Conservation (phyloP, 2,113 vertebrate genomes). For the Caretta caretta region DNA sequence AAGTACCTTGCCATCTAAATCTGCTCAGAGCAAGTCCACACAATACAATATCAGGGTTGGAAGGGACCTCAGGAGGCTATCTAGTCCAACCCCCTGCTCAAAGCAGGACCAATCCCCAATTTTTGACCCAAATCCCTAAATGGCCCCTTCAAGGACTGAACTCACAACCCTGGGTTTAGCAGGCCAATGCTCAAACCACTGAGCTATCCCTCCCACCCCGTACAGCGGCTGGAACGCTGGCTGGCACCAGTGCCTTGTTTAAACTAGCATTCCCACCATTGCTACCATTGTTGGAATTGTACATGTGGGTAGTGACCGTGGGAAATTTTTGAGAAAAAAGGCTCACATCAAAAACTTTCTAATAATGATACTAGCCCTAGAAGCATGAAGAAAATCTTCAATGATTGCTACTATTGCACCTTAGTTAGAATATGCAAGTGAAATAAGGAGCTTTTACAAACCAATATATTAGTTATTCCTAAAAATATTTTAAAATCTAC, state of each 20-base stretch:
- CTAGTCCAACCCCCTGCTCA: too few relatives aligned
- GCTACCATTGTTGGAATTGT: rapidly evolving
- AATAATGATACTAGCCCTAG: background rate
- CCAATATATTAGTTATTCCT: background rate
- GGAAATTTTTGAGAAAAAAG: background rate
- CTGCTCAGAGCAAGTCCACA: background rate
- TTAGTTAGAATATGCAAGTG: background rate
- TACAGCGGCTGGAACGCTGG: background rate
- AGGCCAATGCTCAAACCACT: too few relatives aligned
- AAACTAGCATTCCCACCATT: rapidly evolving
- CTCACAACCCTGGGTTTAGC: too few relatives aligned
- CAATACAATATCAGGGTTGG: too few relatives aligned
- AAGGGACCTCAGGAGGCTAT: too few relatives aligned
- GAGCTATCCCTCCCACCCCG: too few relatives aligned
- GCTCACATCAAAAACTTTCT: background rate
- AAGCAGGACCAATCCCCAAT: too few relatives aligned
- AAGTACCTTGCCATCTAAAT: background rate
- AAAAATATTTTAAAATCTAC: background rate
- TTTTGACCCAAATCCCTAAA: too few relatives aligned
- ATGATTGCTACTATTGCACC: background rate
- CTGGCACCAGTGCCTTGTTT: background rate
- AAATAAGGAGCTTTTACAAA: background rate
- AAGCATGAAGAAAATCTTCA: background rate
- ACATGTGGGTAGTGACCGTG: rapidly evolving
- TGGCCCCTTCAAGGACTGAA: too few relatives aligned